Evolutionary conservation across 2,797 vertebrate species (phyloP).

Genomic region (Cuniculus paca): DNA sequence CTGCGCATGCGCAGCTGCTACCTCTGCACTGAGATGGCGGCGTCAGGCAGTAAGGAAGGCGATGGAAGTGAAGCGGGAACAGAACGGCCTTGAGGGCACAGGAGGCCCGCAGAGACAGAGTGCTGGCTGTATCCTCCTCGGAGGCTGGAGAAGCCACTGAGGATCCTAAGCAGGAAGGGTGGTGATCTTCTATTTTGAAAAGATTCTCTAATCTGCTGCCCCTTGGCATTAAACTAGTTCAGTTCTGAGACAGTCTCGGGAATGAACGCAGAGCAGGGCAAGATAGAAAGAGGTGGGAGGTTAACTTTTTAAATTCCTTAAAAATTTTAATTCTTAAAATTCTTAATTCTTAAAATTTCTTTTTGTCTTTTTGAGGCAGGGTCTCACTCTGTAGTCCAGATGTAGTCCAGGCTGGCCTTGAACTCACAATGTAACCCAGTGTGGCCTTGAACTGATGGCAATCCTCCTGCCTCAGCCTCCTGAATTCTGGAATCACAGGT

Average conservation of each 20-base stretch:
- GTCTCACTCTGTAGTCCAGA: neutral
- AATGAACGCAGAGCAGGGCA: neutral
- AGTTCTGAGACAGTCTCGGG: neutral
- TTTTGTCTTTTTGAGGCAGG: neutral
- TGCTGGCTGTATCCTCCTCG: neutral
- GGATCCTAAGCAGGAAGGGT: neutral
- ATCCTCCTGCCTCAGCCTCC: neutral
- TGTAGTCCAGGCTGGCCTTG: too few relatives aligned
- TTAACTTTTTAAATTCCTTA: neutral
- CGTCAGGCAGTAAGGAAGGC: neutral
- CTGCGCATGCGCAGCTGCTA: neutral
- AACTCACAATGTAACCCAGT: neutral
- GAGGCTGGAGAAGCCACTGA: neutral
- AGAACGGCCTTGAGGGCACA: neutral
- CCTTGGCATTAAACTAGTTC: neutral
- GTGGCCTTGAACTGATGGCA: neutral
- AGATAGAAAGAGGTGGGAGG: too few relatives aligned
- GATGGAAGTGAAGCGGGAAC: neutral
- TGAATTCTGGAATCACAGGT: neutral
- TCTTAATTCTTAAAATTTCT: neutral
- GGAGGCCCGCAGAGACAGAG: neutral
- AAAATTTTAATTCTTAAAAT: neutral
- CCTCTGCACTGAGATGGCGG: neutral
- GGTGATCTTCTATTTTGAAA: neutral
- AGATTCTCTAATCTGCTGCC: neutral